Evolutionary conservation across 2,113 vertebrate genomes (phyloP), one percentile per base, ranked within the genome.

Genomic region (Parotia lawesii): DNA sequence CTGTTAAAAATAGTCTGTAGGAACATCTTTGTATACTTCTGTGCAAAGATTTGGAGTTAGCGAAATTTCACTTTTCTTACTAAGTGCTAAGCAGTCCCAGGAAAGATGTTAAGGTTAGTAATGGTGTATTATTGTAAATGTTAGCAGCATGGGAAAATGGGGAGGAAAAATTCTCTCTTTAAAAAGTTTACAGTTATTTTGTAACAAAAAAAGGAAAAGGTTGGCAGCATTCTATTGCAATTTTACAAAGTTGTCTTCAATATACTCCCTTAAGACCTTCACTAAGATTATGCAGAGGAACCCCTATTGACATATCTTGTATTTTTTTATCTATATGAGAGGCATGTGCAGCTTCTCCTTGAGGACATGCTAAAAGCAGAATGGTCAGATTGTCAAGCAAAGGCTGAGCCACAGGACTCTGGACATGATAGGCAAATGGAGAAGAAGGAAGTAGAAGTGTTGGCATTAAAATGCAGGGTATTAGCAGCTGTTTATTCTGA

Each of bases 191-290:
- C 31, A 22, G 15, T 86, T 86, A 58, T 5, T 93, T 84, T 84
- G 33, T 84, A 74, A 38, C 45, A 57, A 72, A 84, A 72, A 44
- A 50, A 23, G 7, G 16, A 22, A 37, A 47, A 24, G 2, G 5
- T 62, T 92, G 27, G 2, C 0, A 0, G 71, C 33, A 28, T 19
- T 58, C 12, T 80, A 28, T n/a, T 75, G n/a, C 53, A 37, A 1
- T 53, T 85, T 89, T 79, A 13, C 29, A 23, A n/a, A 72, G 47
- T 31, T 86, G 10, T 50, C 64, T 90, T 64, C 33, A 18, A 2
- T 79, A 21, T 48, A 35, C 13, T 85, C 19, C 44, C 15, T 11
- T 54, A 50, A 71, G 73, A 47, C 19, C 19, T 87, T 90, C 38
- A 85, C 14, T 16, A 37, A 17, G 27, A 42, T 62, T 67, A 51